Percentiles rank a stretch among this genome's conserved stretches.
Evolutionary conservation across 2,888 invertebrate species (phyloP).

Genomic region (Drosophila phalerata): DNA sequence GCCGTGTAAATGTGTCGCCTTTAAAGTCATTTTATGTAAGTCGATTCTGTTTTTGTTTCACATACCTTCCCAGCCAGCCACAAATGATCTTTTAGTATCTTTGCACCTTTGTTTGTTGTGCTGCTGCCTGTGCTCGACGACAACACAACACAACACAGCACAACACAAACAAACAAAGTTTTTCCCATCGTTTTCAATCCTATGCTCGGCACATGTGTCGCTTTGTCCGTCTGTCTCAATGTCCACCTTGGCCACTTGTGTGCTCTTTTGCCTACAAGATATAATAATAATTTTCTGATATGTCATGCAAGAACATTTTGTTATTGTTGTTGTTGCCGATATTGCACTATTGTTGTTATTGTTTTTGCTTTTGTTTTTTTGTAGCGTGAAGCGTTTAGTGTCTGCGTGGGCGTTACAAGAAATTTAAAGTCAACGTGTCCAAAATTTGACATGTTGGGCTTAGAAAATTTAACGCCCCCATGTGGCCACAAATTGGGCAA

Average conservation of each 20-base stretch:
- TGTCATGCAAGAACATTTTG: conserved; percentile 70
- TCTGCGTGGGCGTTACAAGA: conserved; percentile 50
- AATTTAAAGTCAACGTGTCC: conserved; percentile 41
- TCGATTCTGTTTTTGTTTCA: conserved; percentile 69
- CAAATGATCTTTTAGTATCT: conserved; percentile 42
- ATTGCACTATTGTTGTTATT: conserved; percentile 17
- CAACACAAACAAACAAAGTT: conserved; percentile 25
- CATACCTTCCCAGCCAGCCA: conserved; percentile 50
- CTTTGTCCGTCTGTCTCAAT: conserved; percentile 1
- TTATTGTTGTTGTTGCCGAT: conserved; percentile 24
- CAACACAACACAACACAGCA: too few species aligned
- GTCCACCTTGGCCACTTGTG: conserved; percentile 63
- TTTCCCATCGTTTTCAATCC: conserved; percentile 63
- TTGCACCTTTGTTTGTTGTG: conserved; percentile 36
- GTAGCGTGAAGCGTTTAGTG: conserved; percentile 9
- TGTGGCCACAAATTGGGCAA: conserved; percentile 51
- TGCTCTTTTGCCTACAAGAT: conserved; percentile 67
- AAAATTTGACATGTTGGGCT: conserved; percentile 55
- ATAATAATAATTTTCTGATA: conserved; percentile 80
- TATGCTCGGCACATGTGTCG: conserved; percentile 33
- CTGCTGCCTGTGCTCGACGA: neutral
- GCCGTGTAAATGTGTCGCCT: conserved; percentile 79
- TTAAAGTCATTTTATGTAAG: conserved; percentile 80
- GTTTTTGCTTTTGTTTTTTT: conserved; percentile 12
- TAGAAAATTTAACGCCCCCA: conserved; percentile 38